These are phyloP conservation scores for Calephelis nemesis DNA, from an alignment of 1,140 invertebrate species.

Conservation along the genomic window DNA sequence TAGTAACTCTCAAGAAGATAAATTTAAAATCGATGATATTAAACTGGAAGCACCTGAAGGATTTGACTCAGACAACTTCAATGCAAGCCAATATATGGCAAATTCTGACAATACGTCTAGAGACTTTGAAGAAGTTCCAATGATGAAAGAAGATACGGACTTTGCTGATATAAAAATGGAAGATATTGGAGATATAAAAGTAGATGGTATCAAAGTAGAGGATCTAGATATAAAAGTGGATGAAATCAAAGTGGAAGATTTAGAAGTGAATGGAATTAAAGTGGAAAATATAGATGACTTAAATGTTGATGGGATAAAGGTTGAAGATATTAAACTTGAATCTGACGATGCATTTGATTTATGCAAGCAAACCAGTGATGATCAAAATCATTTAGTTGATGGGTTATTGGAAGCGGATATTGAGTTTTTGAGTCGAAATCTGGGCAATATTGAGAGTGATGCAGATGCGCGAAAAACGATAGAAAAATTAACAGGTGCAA, in stretches of 20 bases:
- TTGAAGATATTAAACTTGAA: conserved; percentile 68
- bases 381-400: conserved; percentile 64
- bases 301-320: conserved; percentile 64
- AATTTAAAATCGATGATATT: conserved; percentile 61
- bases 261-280: conserved; percentile 59
- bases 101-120: conserved; percentile 48
- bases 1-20: conserved; percentile 54
- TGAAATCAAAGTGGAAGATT: conserved; percentile 60
- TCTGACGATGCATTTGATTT: conserved; percentile 64
- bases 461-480: conserved; percentile 76
- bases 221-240: conserved; percentile 66
- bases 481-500: conserved; percentile 72
- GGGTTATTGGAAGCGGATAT: conserved; percentile 75
- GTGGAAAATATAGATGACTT: conserved; percentile 63
- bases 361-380: conserved; percentile 63
- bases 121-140: conserved; percentile 58
- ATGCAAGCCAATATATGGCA: conserved; percentile 62
- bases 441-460: conserved; percentile 76
- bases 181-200: conserved; percentile 70
- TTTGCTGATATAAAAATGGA: conserved; percentile 72
- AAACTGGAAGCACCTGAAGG: conserved; percentile 59
- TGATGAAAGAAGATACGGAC: conserved; percentile 63
- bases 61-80: conserved; percentile 59
- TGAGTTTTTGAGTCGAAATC: conserved; percentile 73
- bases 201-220: conserved; percentile 65